phyloP scores from a whole-genome alignment of 2,113 vertebrate genomes.

The Cynoglossus semilaevis region DNA sequence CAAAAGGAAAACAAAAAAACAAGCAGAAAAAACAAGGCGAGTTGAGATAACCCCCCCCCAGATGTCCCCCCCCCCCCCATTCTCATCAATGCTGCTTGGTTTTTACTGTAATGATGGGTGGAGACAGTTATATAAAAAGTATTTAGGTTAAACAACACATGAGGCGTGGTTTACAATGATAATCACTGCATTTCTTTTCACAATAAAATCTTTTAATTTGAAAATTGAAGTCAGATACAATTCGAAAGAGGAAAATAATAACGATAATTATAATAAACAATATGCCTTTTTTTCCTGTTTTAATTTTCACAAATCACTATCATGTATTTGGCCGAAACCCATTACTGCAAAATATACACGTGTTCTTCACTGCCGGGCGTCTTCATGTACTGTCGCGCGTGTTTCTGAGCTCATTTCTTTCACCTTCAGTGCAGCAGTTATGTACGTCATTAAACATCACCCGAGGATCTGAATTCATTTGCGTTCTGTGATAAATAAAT shows the following conservation, averaged over 20 bases:
- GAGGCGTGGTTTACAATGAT: slow-evolving; percentile 5
- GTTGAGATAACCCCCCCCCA: no score
- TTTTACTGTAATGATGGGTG: no score
- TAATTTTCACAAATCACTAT: slow-evolving; percentile 30
- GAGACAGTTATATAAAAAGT: no score
- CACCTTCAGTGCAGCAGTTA: slow-evolving; percentile 41
- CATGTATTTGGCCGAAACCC: slow-evolving; percentile 69
- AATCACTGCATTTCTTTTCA: slow-evolving; percentile 2
- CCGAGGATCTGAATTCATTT: slow-evolving; percentile 32
- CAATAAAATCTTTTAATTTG: slow-evolving; percentile 34
- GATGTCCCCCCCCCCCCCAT: no score
- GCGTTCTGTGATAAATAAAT: slow-evolving; percentile 57
- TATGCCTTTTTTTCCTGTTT: slow-evolving; percentile 24
- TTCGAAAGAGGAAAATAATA: slow-evolving; percentile 29
- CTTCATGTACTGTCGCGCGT: slow-evolving; percentile 57
- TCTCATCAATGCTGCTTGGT: no score
- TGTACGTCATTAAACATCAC: slow-evolving; percentile 35
- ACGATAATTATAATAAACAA: slow-evolving; percentile 3
- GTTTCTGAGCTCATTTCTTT: slow-evolving; percentile 45
- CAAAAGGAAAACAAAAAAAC: not conserved
- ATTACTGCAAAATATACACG: slow-evolving; percentile 70
- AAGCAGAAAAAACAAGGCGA: no score
- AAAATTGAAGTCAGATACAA: slow-evolving; percentile 26
- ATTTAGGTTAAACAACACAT: not conserved
- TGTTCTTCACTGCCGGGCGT: slow-evolving; percentile 67